phyloP scores from a whole-genome alignment of 53 echinoderm and acorn worm genomes.

The Mesocentrotus franciscanus region DNA sequence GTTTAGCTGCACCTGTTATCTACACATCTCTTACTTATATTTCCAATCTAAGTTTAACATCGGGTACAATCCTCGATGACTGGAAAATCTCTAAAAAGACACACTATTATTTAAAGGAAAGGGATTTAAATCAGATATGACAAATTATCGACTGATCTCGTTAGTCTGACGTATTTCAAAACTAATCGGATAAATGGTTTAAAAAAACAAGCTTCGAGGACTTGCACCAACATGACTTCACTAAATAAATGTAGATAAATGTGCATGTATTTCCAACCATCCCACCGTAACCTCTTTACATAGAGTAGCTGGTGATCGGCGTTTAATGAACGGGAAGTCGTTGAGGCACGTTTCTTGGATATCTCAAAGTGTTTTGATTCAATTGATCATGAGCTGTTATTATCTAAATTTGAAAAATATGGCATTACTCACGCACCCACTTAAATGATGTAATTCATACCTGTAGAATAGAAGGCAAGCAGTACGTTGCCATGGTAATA shows the following conservation, averaged over 20 bases:
- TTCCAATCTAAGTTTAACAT: no score
- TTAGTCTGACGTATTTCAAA: background rate
- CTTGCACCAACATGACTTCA: background rate
- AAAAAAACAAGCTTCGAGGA: no score
- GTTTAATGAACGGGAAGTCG: background rate
- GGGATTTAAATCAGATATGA: no score
- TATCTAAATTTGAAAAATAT: background rate
- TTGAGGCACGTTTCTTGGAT: background rate
- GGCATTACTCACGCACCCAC: background rate
- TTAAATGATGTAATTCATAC: background rate
- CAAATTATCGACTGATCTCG: background rate
- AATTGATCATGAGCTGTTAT: background rate
- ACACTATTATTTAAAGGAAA: no score
- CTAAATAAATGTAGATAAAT: background rate
- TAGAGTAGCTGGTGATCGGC: background rate
- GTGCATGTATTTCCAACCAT: background rate
- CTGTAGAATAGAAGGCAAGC: background rate
- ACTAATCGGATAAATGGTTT: no score
- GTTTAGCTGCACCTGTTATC: no score
- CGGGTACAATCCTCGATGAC: no score
- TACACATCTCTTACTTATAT: no score
- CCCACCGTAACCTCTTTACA: background rate
- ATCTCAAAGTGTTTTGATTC: background rate
- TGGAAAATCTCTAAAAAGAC: no score
- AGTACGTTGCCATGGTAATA: background rate